A percentile compares a stretch with the other conserved stretches of the same genome.
phyloP scores from a whole-genome alignment of 2,888 invertebrate genomes.

The Ennomos quercinarius region DNA sequence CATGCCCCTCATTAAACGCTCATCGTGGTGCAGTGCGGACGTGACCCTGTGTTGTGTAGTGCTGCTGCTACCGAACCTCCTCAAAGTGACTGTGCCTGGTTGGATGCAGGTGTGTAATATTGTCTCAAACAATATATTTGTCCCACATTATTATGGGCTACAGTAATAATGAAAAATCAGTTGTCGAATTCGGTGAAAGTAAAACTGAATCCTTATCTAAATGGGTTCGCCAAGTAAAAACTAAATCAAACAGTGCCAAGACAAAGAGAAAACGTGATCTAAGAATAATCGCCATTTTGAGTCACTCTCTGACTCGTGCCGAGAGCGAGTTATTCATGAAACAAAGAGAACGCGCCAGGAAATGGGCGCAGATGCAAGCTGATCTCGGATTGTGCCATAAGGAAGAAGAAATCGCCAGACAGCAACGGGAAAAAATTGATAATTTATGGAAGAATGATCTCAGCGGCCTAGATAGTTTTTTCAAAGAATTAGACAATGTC shows the following conservation, averaged over 20 bases:
- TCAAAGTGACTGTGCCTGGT: conserved; percentile 70
- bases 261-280: conserved; percentile 86
- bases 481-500: conserved; percentile 87
- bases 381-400: conserved; percentile 77
- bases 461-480: conserved; percentile 87
- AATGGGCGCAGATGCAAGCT: conserved; percentile 85
- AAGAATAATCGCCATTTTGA: conserved; percentile 87
- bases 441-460: conserved; percentile 86
- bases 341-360: conserved; percentile 86
- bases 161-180: conserved; percentile 74
- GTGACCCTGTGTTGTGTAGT: conserved; percentile 68
- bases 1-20: conserved; percentile 60
- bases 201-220: conserved; percentile 85
- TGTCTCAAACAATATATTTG: conserved; percentile 68
- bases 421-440: conserved; percentile 77
- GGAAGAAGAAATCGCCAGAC: conserved; percentile 76
- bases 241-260: conserved; percentile 85
- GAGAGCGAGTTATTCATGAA: conserved; percentile 86
- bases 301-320: conserved; percentile 85
- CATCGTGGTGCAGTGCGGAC: conserved; percentile 61
- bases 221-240: conserved; percentile 88
- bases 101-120: conserved; percentile 82
- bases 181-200: conserved; percentile 82
- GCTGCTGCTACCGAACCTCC: conserved; percentile 56
- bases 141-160: conserved; percentile 72